Conservation (phyloP, 2,888 invertebrate species). For the Arrhopalites spinosus region DNA sequence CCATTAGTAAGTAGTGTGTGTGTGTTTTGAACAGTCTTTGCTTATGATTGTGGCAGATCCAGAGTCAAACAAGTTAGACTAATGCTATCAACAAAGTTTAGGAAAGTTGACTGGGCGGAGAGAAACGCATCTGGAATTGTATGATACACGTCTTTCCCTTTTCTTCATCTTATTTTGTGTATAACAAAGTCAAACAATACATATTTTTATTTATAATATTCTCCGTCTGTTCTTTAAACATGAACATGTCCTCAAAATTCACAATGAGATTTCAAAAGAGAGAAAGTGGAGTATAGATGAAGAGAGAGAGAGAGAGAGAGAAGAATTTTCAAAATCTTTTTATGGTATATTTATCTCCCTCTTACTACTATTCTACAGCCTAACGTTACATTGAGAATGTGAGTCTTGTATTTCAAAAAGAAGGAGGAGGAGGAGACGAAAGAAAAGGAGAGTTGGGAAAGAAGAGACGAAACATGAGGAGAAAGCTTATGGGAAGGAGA, state of each 20-base stretch:
- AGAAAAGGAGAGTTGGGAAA: no score
- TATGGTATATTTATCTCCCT: background rate
- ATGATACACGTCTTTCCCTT: background rate
- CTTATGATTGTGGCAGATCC: background rate
- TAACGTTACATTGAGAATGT: background rate
- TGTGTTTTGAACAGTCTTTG: background rate
- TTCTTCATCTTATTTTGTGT: no score
- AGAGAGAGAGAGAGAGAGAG: background rate
- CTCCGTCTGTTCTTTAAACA: no score
- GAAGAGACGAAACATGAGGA: no score
- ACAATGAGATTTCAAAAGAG: no score
- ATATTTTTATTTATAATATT: no score
- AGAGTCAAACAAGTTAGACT: constrained; percentile 1
- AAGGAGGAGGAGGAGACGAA: no score
- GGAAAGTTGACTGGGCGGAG: background rate
- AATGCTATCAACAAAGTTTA: constrained; percentile 2
- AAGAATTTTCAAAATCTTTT: background rate
- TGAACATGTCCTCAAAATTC: background rate
- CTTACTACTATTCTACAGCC: background rate
- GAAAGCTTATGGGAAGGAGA: constrained; percentile 3
- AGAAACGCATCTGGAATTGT: constrained; percentile 9
- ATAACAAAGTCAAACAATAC: no score
- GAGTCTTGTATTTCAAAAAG: background rate
- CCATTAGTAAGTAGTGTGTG: background rate
- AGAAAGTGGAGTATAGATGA: background rate